Percentiles rank a stretch among this genome's conserved stretches.
Evolutionary conservation across 2,797 vertebrate species (phyloP).

Genomic region (Phrynocephalus vlangalii): DNA sequence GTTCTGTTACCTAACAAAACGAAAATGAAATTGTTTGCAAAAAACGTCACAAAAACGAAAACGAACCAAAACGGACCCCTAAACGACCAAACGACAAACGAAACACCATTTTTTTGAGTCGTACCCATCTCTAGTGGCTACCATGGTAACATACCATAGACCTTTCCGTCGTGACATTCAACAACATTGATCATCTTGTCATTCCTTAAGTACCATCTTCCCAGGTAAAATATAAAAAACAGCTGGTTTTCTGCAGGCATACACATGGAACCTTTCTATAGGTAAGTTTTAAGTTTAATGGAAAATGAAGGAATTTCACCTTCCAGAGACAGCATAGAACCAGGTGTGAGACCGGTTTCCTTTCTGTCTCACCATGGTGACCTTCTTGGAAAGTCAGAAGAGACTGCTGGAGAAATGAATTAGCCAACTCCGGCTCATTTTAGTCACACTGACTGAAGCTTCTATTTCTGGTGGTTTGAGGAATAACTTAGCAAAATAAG

Average conservation of each 20-base stretch:
- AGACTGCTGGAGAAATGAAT: slow-evolving; percentile 5
- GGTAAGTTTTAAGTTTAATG: slow-evolving; percentile 45
- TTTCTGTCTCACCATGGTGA: slow-evolving; percentile 30
- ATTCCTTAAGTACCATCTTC: slow-evolving; percentile 11
- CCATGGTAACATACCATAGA: neutral
- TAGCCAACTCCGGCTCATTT: slow-evolving; percentile 49
- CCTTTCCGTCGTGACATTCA: neutral
- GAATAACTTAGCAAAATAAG: slow-evolving; percentile 8
- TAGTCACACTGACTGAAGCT: slow-evolving; percentile 13
- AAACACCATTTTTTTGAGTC: no score
- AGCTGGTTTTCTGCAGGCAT: slow-evolving; percentile 37
- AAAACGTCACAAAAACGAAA: no score
- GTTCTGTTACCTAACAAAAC: no score
- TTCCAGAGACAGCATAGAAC: slow-evolving; percentile 41
- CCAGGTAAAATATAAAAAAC: neutral
- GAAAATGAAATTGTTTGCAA: no score
- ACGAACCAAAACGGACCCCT: no score
- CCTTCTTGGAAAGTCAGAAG: slow-evolving; percentile 33
- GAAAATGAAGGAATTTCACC: slow-evolving; percentile 40
- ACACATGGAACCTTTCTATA: slow-evolving; percentile 29
- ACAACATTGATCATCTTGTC: slow-evolving; percentile 5
- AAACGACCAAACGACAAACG: no score
- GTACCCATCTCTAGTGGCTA: neutral
- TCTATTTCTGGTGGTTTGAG: slow-evolving; percentile 1
- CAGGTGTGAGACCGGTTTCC: slow-evolving; percentile 9